Evolutionary conservation across 2,113 vertebrate species (phyloP).

Genomic region (Coracopsis vasa): DNA sequence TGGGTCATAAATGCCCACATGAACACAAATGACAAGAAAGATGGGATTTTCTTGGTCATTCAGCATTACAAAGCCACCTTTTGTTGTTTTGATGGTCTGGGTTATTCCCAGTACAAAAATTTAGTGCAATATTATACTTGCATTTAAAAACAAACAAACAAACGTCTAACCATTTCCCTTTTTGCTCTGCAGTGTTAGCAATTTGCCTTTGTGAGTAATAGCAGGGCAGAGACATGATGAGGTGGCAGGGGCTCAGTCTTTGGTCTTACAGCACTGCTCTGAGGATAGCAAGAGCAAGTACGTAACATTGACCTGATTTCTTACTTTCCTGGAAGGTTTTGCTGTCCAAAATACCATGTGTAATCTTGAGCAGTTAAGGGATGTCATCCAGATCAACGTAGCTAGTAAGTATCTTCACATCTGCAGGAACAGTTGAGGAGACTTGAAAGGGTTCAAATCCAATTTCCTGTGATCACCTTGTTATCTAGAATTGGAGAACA

Average conservation of each 20-base stretch:
- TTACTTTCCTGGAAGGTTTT: neutral
- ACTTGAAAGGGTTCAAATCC: neutral
- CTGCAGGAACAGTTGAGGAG: neutral
- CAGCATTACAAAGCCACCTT: neutral
- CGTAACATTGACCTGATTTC: neutral
- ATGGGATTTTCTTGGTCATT: neutral
- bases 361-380: neutral
- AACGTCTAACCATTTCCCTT: neutral
- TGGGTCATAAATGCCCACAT: neutral
- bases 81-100: neutral
- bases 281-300: neutral
- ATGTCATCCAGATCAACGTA: neutral
- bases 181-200: neutral
- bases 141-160: neutral
- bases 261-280: neutral
- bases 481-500: neutral
- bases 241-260: neutral
- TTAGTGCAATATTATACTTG: neutral
- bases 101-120: neutral
- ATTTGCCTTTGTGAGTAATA: neutral
- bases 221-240: neutral
- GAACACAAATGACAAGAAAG: neutral
- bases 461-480: neutral
- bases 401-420: neutral
- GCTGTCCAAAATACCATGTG: neutral